These are phyloP conservation scores for Caerostris extrusa DNA, from an alignment of 1,140 invertebrate species.

Conservation along the genomic window DNA sequence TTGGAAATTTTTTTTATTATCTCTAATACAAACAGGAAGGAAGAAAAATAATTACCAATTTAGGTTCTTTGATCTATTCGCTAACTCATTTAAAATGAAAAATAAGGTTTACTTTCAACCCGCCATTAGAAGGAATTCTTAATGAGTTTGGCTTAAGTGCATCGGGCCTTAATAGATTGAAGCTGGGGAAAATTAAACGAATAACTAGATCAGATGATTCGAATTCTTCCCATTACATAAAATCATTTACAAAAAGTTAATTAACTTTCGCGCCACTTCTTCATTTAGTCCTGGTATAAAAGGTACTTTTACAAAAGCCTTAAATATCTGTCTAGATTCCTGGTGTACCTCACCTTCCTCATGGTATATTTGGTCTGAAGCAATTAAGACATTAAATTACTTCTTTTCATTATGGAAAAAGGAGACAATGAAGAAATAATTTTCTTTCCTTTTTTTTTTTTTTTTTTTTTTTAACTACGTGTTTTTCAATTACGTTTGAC, in stretches of 20 bases:
- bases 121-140: too few relatives aligned
- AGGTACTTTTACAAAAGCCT: background rate
- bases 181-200: background rate
- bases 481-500: too few relatives aligned
- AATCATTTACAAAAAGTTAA: background rate
- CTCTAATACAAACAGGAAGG: too few relatives aligned
- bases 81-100: too few relatives aligned
- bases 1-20: too few relatives aligned
- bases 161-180: background rate
- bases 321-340: background rate
- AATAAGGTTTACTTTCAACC: too few relatives aligned
- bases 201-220: background rate
- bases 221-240: background rate
- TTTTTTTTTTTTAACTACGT: too few relatives aligned
- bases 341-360: background rate
- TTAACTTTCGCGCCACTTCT: background rate
- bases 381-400: slow-evolving; percentile 52
- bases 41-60: too few relatives aligned
- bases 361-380: background rate
- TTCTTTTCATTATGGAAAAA: background rate
- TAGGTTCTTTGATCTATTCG: too few relatives aligned
- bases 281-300: background rate
- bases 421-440: too few relatives aligned
- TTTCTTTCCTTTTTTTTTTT: too few relatives aligned
- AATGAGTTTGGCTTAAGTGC: too few relatives aligned